phyloP scores from a whole-genome alignment of 2,113 vertebrate species.

The Barbus barbus region DNA sequence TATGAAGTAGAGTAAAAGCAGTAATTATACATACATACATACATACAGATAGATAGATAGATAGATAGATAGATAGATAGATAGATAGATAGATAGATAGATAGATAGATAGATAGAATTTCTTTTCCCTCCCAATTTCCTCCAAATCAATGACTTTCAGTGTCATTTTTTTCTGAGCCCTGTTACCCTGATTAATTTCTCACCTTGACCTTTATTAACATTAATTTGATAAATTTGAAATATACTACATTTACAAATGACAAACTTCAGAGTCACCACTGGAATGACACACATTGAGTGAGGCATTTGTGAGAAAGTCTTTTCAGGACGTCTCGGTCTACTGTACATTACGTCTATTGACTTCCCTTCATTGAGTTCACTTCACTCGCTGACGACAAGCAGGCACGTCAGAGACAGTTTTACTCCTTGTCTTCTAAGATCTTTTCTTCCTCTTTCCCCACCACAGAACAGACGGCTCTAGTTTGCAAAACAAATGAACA shows the following conservation, averaged over 20 bases:
- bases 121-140: too few relatives aligned
- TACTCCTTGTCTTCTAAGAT: slow-evolving; percentile 45
- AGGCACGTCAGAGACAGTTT: slow-evolving; percentile 25
- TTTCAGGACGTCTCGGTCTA: neutral
- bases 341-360: neutral
- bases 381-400: slow-evolving; percentile 5
- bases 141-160: neutral
- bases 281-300: neutral
- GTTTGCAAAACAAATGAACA: slow-evolving; percentile 81
- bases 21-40: neutral
- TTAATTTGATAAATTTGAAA: neutral
- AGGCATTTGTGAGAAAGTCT: neutral
- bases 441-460: slow-evolving; percentile 69
- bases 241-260: neutral
- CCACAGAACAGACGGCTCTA: slow-evolving; percentile 75
- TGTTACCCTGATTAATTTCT: neutral
- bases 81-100: slow-evolving; percentile 14
- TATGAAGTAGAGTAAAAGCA: neutral
- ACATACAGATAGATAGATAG: neutral
- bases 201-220: neutral
- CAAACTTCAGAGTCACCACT: neutral
- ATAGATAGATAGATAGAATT: neutral
- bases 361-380: slow-evolving; percentile 3
- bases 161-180: neutral
- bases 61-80: too few relatives aligned